phyloP scores from a whole-genome alignment of 2,797 vertebrate genomes.

The Cossypha polioptera region DNA sequence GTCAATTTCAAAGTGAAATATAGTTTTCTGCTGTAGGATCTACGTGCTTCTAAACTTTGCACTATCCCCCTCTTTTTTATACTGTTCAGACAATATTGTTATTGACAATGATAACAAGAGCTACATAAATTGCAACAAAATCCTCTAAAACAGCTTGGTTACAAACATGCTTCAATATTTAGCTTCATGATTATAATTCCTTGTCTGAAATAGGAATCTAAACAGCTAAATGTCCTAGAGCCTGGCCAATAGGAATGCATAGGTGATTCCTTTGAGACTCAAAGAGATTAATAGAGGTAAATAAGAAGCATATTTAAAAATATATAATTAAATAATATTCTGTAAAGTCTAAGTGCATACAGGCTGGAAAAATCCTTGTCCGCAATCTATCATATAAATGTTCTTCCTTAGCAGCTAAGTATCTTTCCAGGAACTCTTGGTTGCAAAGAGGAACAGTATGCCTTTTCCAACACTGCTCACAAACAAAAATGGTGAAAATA shows the following conservation, averaged over 20 bases:
- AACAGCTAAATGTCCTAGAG: not conserved
- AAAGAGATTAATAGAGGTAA: not conserved
- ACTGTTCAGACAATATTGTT: not conserved
- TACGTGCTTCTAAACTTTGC: not conserved
- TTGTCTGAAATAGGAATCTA: not conserved
- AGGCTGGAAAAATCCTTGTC: not conserved
- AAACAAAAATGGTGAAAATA: not conserved
- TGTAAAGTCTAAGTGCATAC: not conserved
- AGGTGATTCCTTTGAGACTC: not conserved
- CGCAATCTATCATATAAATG: not conserved
- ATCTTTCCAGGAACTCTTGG: not conserved
- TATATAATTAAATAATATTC: not conserved
- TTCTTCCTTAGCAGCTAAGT: not conserved
- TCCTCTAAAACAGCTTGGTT: not conserved
- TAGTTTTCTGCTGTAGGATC: not conserved
- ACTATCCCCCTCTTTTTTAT: not conserved
- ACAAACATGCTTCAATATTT: not conserved
- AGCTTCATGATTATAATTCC: not conserved
- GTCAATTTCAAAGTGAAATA: conserved; percentile 53
- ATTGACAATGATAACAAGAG: not conserved
- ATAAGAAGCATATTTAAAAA: not conserved
- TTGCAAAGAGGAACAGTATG: not conserved
- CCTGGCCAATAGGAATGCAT: not conserved
- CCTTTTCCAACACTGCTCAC: not conserved
- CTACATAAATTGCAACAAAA: not conserved